A percentile compares a stretch with the other conserved stretches of the same genome.
These are phyloP conservation scores for Octonoba sinensis DNA, from an alignment of 2,888 invertebrate genomes.

Conservation along the genomic window DNA sequence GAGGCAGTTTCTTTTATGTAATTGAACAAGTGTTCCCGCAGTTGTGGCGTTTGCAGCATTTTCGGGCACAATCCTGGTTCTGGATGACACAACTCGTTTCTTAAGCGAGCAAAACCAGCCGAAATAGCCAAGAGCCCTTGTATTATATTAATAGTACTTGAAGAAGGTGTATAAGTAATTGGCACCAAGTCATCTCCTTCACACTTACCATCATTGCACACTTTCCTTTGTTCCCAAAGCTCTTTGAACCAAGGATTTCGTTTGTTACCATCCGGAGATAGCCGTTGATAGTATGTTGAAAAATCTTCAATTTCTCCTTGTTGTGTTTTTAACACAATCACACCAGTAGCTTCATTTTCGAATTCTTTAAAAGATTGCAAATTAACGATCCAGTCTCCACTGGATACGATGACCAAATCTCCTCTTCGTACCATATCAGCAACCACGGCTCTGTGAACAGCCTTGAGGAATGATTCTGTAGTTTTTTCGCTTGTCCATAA, in stretches of 20 bases:
- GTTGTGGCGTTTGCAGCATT: slow-evolving; percentile 38
- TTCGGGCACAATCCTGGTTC: slow-evolving; percentile 59
- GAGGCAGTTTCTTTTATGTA: slow-evolving; percentile 68
- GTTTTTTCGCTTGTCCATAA: slow-evolving; percentile 52
- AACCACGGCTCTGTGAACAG: slow-evolving; percentile 44
- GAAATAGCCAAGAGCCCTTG: slow-evolving; percentile 71
- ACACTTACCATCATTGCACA: slow-evolving; percentile 67
- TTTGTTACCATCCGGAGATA: slow-evolving; percentile 67
- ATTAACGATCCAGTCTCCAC: slow-evolving; percentile 63
- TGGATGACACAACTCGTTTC: slow-evolving; percentile 61
- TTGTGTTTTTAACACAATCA: slow-evolving; percentile 47
- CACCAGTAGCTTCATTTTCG: slow-evolving; percentile 61
- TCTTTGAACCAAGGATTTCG: slow-evolving; percentile 72
- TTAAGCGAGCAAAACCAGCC: slow-evolving; percentile 58
- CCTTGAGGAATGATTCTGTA: slow-evolving; percentile 39
- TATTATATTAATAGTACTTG: slow-evolving; percentile 68
- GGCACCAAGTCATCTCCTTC: slow-evolving; percentile 68
- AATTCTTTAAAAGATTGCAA: slow-evolving; percentile 61
- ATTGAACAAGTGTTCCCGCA: slow-evolving; percentile 66
- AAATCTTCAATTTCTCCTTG: slow-evolving; percentile 67
- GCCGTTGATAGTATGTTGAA: slow-evolving; percentile 66
- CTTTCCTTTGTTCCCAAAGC: slow-evolving; percentile 69
- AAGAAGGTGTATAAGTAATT: slow-evolving; percentile 59
- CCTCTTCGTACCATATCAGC: slow-evolving; percentile 43
- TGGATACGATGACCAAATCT: slow-evolving; percentile 55